Base-by-base conservation (phyloP, 2,113 vertebrate genomes). In the Nerophis lumbriciformis region DNA sequence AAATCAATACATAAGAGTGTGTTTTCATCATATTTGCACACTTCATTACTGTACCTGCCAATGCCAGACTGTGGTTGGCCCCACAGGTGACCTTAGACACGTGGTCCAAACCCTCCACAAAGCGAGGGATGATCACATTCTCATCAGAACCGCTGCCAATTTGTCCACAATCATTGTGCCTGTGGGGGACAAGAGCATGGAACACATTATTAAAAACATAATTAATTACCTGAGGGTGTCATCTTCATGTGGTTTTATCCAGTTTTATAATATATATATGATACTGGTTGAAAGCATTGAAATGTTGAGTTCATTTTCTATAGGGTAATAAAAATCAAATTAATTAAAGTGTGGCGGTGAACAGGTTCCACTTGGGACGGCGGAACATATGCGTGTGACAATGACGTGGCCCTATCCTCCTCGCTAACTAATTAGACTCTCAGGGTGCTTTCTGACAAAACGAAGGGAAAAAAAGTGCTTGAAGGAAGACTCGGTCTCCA, bases 401-500 rank as follows among this genome's bases (percentile, higher is more conserved):
- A 89, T 79, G 85, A 81, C 53, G 75, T 66, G 59, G 76, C 62
- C 76, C 80, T 79, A 87, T 87, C 80, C 83, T 81, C 81, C 84
- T 85, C 79, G 65, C 83, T 79, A 79, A 82, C 87, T 89, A 84
- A 87, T 88, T 86, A 88, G 82, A 86, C 81, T 86, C 80, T 84
- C 82, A 83, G 80, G 85, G 79, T 83, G 71, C 75, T 80, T 84
- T 75, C 77, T 84, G 81, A 84, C 80, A 83, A 85, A 86, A 78
- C 75, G 76, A 80, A 76, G 81, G 81, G 70, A 78, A 72, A 76
- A 75, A 28, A 88, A 82, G 81, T 81, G 83, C 84, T 89, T 79
- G 76, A 87, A 88, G 84, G 83, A 78, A 85, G 77, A 83, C 84
- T 81, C 79, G 71, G 76, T 86, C 76, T 84, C 76, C 71, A 15